Conservation (phyloP, 2,888 invertebrate genomes). For the Drosophila nr. perissopoda region DNA sequence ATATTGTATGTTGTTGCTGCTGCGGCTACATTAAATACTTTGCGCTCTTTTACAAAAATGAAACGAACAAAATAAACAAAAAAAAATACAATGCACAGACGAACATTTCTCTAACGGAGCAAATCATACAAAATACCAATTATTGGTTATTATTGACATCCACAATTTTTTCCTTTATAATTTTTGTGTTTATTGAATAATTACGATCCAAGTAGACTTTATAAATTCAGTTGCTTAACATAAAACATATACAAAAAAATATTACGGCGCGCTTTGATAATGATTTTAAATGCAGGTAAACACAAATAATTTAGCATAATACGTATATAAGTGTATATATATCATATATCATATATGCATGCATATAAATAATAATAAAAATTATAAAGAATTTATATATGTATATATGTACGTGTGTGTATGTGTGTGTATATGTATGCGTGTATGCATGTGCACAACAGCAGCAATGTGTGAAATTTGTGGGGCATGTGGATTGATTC, state of each 20-base stretch:
- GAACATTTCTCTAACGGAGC: conserved; percentile 27
- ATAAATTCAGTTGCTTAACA: conserved; percentile 66
- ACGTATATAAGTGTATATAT: conserved; percentile 44
- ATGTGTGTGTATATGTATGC: conserved; percentile 11
- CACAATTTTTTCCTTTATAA: conserved; percentile 10
- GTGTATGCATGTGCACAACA: conserved; percentile 51
- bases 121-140: conserved; percentile 14
- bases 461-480: conserved; percentile 56
- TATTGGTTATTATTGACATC: conserved; percentile 14
- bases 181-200: conserved; percentile 28
- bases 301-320: conserved; percentile 70
- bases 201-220: conserved; percentile 39
- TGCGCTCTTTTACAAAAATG: conserved; percentile 49
- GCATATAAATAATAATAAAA: conserved; percentile 49
- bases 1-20: conserved; percentile 24
- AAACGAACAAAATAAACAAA: conserved; percentile 23
- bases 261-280: conserved; percentile 44
- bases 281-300: conserved; percentile 70
- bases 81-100: conserved; percentile 33
- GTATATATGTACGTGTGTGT: conserved; percentile 6
- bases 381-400: conserved; percentile 42
- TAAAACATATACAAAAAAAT: conserved; percentile 53
- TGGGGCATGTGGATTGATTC: conserved; percentile 19
- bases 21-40: conserved; percentile 61
- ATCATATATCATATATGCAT: conserved; percentile 26